Evolutionary conservation across 2,113 vertebrate species (phyloP), one percentile per base, ranked within the genome.

Genomic region (Rhinopomastus cyanomelas): DNA sequence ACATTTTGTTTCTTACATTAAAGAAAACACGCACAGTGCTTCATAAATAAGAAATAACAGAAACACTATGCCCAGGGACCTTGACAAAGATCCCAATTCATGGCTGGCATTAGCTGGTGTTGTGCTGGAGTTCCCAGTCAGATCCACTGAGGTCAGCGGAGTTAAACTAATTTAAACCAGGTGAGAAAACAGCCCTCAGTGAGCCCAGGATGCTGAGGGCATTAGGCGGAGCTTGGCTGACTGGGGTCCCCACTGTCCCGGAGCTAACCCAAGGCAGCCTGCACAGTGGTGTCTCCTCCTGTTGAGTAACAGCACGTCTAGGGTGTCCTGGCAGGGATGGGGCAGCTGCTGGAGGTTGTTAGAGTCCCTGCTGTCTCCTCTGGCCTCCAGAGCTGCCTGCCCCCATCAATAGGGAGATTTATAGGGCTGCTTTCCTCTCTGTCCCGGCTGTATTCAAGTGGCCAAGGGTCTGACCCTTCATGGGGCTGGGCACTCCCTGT

Each of bases 371-470:
- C 51, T 71, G 51, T 80, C 85, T 53, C 8, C 81, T 42, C 51
- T 57, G 89, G 60, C 84, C 71, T 79, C n/a, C 8, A 74, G 32
- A 90, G 59, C 87, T 93, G 71, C 82, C 81, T 72, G 78, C 17
- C 25, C 1, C 4, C 60, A 21, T 84, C 88, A 69, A 68, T 1
- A 2, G 66, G 32, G 52, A 78, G 87, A 90, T 92, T 89, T 68
- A 85, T 76, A 84, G 78, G 1, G 9, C 62, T 93, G 62, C 78
- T 96, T 89, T 93, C 57, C 44, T 91, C 76, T 16, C 57, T 88
- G 25, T 73, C 55, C 53, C 0, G 6, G 27, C 69, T 84, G 66
- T 20, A 27, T 68, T 88, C 42, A 46, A 65, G 66, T 53, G 71
- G 55, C 71, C n/a, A 61, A 85, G 67, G 62, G 67, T 14, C 71